Evolutionary conservation across 2,797 vertebrate genomes (phyloP), one percentile per base, ranked within the genome.

Genomic region (Aphelocoma californica): DNA sequence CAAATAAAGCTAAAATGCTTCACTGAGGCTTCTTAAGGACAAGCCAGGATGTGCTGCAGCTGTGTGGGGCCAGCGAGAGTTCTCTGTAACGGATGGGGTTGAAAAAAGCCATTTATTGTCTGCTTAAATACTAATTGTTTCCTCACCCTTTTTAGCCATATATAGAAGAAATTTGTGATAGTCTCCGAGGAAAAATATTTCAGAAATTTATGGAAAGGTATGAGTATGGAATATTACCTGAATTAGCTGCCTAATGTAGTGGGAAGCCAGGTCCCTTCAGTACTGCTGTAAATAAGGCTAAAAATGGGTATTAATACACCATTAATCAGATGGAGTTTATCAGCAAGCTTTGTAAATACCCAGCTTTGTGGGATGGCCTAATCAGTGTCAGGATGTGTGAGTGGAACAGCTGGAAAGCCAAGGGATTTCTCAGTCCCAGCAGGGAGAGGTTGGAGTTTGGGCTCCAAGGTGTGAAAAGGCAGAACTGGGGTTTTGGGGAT

Each of bases 191-290:
- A 71, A 99, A 98, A 86, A 99, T 99, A 97, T 99, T 99, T 97
- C 99, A 98, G 70, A 99, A 98, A 97, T 99, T 99, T 97, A 98
- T 99, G 60, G 99, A 99, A 98, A 99, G 99, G 99, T 99, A 98
- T 69, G 98, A 71, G 40, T 18, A 2, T 14, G 32, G 32, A 18
- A 1, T 54, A 5, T 70, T 62, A 9, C 56, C 16, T 20, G 12
- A 70, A 47, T 26, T 74, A 31, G 10, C 29, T 67, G 13, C 20
- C 47, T 70, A 1, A 20, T 6, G 7, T 4, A 28, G 57, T 25
- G 31, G 62, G 24, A 50, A 67, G 53, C 18, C 58, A 21, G 21
- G 12, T n/a, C 24, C 34, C 20, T 81, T 44, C 36, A 48, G 12
- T 14, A 4, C 15, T 69, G 47, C 78, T 83, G 28, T 54, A 62